phyloP scores from a whole-genome alignment of 1,140 invertebrate genomes.

The Bombus cullumanus region DNA sequence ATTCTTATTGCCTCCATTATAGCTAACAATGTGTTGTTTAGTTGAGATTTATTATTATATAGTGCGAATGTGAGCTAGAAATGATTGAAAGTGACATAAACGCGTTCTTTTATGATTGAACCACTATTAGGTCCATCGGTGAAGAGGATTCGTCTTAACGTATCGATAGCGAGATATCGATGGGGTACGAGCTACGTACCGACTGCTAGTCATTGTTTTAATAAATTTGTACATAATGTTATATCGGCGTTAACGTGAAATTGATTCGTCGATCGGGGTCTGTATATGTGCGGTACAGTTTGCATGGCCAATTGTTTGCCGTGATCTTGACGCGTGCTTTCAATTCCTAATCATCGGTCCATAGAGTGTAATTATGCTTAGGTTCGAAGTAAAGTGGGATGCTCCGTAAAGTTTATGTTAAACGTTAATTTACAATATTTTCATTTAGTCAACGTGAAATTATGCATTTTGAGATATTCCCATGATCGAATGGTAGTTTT shows the following conservation, averaged over 20 bases:
- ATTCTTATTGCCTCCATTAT: neutral
- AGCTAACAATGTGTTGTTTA: neutral
- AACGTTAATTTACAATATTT: neutral
- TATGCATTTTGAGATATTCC: neutral
- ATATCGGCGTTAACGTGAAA: constrained; percentile 53
- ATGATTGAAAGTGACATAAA: neutral
- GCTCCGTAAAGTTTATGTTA: neutral
- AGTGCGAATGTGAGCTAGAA: neutral
- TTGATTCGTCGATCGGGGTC: constrained; percentile 39
- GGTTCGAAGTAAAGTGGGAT: neutral
- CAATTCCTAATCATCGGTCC: constrained; percentile 2
- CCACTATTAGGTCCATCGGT: neutral
- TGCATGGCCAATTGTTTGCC: constrained; percentile 19
- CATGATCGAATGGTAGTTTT: neutral
- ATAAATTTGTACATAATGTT: constrained; percentile 67
- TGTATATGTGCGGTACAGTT: constrained; percentile 32
- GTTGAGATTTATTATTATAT: neutral
- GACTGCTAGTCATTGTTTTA: constrained; percentile 62
- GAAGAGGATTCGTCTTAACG: constrained; percentile 14
- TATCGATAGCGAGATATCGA: neutral
- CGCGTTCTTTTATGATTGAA: neutral
- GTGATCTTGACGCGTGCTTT: neutral
- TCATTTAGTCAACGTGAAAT: neutral
- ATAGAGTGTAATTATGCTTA: neutral
- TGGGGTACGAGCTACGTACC: constrained; percentile 19